Base-by-base conservation (phyloP, 2,888 invertebrate species). In the Oegoconia quadripuncta region DNA sequence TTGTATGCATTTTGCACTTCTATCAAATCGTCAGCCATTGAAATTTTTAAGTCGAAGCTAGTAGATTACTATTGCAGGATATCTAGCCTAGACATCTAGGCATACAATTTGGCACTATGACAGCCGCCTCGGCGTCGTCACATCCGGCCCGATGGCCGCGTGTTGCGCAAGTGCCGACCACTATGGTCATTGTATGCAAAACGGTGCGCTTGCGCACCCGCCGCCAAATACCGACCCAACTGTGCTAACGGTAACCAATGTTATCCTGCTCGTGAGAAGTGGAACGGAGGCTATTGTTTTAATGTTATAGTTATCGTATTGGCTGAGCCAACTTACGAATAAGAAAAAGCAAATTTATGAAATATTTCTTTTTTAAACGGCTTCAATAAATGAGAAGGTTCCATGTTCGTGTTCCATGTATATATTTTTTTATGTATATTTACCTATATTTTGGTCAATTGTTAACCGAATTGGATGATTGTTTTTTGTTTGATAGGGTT, bases 171-270 rank as follows among this genome's bases (percentile, higher is more conserved):
- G 66, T 66, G 60, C 58, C 41, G 34, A 62, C 65, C 74, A 65
- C 65, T 71, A 82, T 76, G 78, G 80, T 74, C 79, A 86, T 86
- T 86, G 86, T 87, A 84, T 86, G 86, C 83, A 80, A 87, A 86
- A 74, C 70, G 64, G 46, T 48, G 62, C 57, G 57, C 51, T 42
- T 46, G 55, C 60, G 64, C 64, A 61, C 55, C 61, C 53, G 55
- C 64, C 60, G 70, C 76, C 80, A 73, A 81, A 83, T 76, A 72
- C 75, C 73, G 64, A 71, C 48, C 56, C 55, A 55, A 50, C 53
- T 44, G 53, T 51, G 44, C 46, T 73, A 73, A 71, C 72, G 67
- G 74, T 63, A 70, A 42, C 50, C 31, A n/a, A 40, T 45, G 45
- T 47, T 55, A 57, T 51, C 49, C 48, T 45, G 50, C 14, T 31